Evolutionary conservation across 2,113 vertebrate genomes (phyloP), one percentile per base, ranked within the genome.

Genomic region (Lota lota): DNA sequence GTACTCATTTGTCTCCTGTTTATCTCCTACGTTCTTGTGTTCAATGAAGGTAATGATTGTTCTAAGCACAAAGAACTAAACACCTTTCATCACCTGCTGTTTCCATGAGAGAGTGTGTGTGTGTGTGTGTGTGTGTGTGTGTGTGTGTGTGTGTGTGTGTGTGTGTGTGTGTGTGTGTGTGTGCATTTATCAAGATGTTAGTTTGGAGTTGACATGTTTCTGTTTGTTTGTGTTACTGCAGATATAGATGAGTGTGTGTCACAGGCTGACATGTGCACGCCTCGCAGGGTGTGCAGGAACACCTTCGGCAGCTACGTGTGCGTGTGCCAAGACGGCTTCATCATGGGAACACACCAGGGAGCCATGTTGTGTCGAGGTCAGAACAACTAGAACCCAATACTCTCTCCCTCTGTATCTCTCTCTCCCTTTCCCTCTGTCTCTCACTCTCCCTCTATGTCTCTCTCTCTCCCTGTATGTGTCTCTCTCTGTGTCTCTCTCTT

Each of bases 241-340:
- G 89, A 92, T 68, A 74, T 86, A 10, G 78, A 90, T 36, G 89
- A 92, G 76, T 92, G 90, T 69, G 68, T 21, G 64, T 47, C 15
- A n/a, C 64, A 63, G 1, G 51, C 36, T 3, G 63, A 66, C 2
- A 67, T 65, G 40, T 88, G 90, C 80, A 74, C 82, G 21, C 73
- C 68, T 3, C 59, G 65, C 7, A 67, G 73, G 73, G 81, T 62
- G 2, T 92, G 89, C 77, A 89, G 70, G 74, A 90, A 91, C 87
- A 91, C 89, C 50, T 91, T 89, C n/a, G 85, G 89, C 73, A 88
- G 87, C 79, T 92, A 85, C 8, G 53, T 84, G 40, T 90, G 90
- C 14, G 74, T 87, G 63, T 91, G 91, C 63, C 76, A 40, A 8
- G 73, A 72, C 0, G 85, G 89, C 14, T 89, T 82, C 19, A 80